Evolutionary conservation across 2,797 vertebrate species (phyloP), one percentile per base, ranked within the genome.

Genomic region (Pseudochromis fuscus): DNA sequence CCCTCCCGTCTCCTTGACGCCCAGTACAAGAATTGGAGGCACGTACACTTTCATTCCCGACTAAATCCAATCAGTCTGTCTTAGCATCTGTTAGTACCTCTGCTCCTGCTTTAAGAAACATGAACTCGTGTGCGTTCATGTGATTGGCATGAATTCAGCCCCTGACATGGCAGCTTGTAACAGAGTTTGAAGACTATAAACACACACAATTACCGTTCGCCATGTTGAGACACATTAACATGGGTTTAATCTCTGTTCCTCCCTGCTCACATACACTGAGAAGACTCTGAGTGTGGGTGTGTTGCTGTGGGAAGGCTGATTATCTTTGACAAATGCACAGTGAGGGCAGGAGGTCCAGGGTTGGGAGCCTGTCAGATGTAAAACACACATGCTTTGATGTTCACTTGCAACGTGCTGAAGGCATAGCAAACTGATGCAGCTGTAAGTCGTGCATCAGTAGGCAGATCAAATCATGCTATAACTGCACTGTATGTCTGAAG

Each of bases 361-460:
- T 71, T 44, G 53, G 70, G 72, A 77, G 75, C 58, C 80, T 79
- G 87, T 89, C 84, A 79, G 69, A 77, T 70, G 79, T 74, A 79
- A 87, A 88, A 83, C 88, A 85, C 83, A 83, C 83, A 86, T 7
- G 61, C 87, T 93, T 90, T 93, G 89, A 93, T 88, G 84, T 90
- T 77, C 52, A 42, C 64, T 63, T 80, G 38, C 50, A 83, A 60
- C 28, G 5, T 25, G 53, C 51, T 70, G 72, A 51, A 80, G 75
- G 66, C 73, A 79, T 4, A 79, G 67, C 73, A 87, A 82, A 85
- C 76, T 52, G 51, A 72, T 69, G 74, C 72, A 57, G 58, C 63
- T 60, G 75, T 45, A 63, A 24, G 53, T 67, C 58, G 51, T 49
- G 80, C 77, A 80, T 83, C 86, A 72, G 58, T 58, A 49, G 61